Percentiles rank a stretch among this genome's conserved stretches.
phyloP scores from a whole-genome alignment of 2,113 vertebrate genomes.

The Callopanchax toddi region DNA sequence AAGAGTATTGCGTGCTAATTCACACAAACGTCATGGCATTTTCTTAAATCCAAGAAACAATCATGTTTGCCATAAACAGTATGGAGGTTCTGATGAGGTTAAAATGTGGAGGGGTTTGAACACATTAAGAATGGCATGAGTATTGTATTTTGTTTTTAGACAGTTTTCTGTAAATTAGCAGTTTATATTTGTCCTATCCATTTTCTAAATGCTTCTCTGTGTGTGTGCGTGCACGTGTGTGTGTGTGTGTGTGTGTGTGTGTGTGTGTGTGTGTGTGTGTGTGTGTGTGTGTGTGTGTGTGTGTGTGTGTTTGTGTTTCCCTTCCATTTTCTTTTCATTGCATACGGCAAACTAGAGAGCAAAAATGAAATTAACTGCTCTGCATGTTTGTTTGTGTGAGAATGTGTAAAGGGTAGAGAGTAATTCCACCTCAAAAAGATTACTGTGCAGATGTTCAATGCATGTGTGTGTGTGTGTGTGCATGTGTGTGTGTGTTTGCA shows the following conservation, averaged over 20 bases:
- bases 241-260: too few relatives aligned
- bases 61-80: conserved; percentile 3
- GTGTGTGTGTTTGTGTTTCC: too few relatives aligned
- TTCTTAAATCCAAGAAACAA: too few relatives aligned
- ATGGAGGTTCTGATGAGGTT: conserved; percentile 8
- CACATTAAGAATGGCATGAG: conserved; percentile 10
- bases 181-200: conserved; percentile 61
- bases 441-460: conserved; percentile 36
- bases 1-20: conserved; percentile 5
- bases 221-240: too few relatives aligned
- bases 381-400: conserved; percentile 4
- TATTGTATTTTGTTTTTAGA: conserved; percentile 48
- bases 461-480: not conserved
- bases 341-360: conserved; percentile 8
- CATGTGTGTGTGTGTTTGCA: conserved; percentile 6
- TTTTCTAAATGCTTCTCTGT: conserved; percentile 14
- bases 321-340: conserved; percentile 14
- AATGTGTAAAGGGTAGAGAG: not conserved
- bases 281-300: too few relatives aligned
- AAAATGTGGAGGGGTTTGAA: conserved; percentile 37
- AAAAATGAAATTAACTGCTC: conserved; percentile 40
- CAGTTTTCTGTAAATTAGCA: conserved; percentile 55
- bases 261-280: too few relatives aligned
- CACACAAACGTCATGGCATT: not conserved
- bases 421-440: conserved; percentile 41